Base-by-base conservation (phyloP, 1,140 invertebrate genomes). In the Formica selysi region DNA sequence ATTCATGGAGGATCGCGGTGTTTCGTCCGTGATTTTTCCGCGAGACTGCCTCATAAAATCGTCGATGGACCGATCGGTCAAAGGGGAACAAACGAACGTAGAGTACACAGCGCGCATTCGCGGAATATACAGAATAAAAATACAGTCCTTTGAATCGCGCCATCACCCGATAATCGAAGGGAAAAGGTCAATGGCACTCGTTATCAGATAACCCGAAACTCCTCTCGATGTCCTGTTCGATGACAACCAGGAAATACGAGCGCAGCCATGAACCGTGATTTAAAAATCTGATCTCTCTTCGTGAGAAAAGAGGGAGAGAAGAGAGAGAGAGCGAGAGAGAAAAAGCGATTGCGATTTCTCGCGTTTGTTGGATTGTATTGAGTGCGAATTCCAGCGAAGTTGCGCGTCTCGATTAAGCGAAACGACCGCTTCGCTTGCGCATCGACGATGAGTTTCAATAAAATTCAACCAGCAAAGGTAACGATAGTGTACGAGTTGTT, bases 141-240 rank as follows among this genome's bases (percentile, higher is more conserved):
- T 59, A 74, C 41, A 54, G 78, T 85, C 76, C 87, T 89, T 89
- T 86, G 90, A 91, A 87, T 86, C 87, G 76, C 44, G 51, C 73
- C 79, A 83, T 74, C 36, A 41, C n/a, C 2, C 57, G 86, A 78
- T 89, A 85, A 89, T 90, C 86, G 83, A 74, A 78, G 73, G 67
- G 67, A 65, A 76, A 88, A 65, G 67, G 70, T 89, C 76, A 89
- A 89, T 76, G 73, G 74, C 73, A 79, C 85, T 84, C 61, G 88
- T 81, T 89, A 90, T 90, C 87, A 86, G 85, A 86, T 86, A 89
- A 81, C 51, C 79, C 62, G 84, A 81, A 65, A 48, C 67, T 79
- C 78, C 32, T 74, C 79, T 83, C 79, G 57, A 61, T 83, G 68
- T 83, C 79, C 79, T 83, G 38, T 61, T 86, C 65, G 48, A 85